Base-by-base conservation (phyloP, 2,797 vertebrate genomes). In the Hipposideros larvatus region DNA sequence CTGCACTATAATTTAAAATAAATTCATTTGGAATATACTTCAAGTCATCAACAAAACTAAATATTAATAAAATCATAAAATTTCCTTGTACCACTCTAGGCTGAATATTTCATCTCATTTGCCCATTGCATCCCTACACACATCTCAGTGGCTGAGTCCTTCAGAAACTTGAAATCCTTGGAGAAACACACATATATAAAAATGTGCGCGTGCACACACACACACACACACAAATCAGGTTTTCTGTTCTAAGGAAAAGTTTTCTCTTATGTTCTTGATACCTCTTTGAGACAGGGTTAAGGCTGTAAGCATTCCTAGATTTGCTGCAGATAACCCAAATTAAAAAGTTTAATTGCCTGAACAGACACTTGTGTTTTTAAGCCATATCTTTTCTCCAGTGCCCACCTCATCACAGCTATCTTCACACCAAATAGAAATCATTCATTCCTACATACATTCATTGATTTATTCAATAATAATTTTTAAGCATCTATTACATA, bases 61-160 rank as follows among this genome's bases (percentile, higher is more conserved):
- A 82, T 91, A 61, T 66, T 90, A 93, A 83, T 77, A 84, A 87
- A 78, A 71, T 79, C 19, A 73, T n/a, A 74, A 85, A 28, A 57
- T 85, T 63, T 55, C 26, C 13, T 88, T 83, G 51, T 77, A 68
- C 6, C 37, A 59, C 6, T 77, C 1, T n/a, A 31, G 9, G 11
- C 57, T 63, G 37, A 87, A 41, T 78, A 82, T 85, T 94, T 83
- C 59, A 66, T 7, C 8, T 61, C 34, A 0, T 87, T 88, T 79
- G 4, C 4, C 73, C 53, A 94, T 51, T 61, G 24, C 8, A 66
- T 16, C 7, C 4, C 41, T 31, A 82, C 21, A 57, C 5, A 53
- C 6, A 87, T 24, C 1, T 2, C 16, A 75, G 21, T 65, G 18
- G 5, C 15, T 87, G 1, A n/a, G 46, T 46, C 78, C 48, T 94